phyloP scores from a whole-genome alignment of 2,113 vertebrate species.

The Okapia johnstoni region DNA sequence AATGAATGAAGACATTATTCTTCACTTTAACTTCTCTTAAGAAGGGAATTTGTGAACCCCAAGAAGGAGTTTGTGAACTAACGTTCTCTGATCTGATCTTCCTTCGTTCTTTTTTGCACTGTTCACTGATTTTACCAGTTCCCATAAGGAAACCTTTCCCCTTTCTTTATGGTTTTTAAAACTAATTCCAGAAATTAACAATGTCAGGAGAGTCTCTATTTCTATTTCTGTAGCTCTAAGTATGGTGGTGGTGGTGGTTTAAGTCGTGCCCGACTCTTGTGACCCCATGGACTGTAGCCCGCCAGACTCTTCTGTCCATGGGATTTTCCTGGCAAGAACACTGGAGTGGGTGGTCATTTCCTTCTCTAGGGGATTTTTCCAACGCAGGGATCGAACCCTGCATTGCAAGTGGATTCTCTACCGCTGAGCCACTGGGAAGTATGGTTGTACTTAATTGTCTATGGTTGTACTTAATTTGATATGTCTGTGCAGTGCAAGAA shows the following conservation, averaged over 20 bases:
- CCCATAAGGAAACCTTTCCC: background rate
- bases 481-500: background rate
- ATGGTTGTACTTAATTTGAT: background rate
- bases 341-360: fast-evolving
- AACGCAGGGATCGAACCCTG: background rate
- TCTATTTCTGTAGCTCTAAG: background rate
- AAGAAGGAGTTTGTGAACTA: background rate
- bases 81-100: background rate
- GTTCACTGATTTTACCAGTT: background rate
- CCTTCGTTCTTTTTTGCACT: background rate
- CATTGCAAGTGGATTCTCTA: background rate
- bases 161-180: background rate
- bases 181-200: background rate
- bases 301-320: background rate
- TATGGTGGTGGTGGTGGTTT: background rate
- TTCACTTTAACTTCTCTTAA: background rate
- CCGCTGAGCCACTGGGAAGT: background rate
- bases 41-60: background rate
- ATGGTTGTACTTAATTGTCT: too few relatives aligned
- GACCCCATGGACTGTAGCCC: background rate
- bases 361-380: background rate
- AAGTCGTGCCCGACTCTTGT: background rate
- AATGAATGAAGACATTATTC: background rate
- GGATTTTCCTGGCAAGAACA: background rate
- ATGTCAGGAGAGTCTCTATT: background rate